Percentiles rank a stretch among this genome's conserved stretches.
Conservation (phyloP, 2,113 vertebrate genomes). For the Elgaria multicarinata region DNA sequence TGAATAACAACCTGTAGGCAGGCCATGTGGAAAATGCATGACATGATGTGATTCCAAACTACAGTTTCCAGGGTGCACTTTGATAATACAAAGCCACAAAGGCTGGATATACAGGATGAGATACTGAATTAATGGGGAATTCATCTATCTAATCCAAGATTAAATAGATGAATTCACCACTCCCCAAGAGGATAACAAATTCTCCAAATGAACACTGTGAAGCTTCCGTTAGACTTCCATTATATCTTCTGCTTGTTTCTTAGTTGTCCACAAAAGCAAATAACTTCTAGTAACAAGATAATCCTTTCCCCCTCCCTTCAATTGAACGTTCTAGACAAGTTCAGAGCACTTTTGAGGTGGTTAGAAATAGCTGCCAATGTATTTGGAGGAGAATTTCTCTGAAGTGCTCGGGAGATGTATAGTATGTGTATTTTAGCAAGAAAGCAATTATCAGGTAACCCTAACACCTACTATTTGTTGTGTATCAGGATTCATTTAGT, state of each 20-base stretch:
- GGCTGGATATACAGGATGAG: too few relatives aligned
- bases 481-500: slow-evolving; percentile 36
- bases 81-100: too few relatives aligned
- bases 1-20: too few relatives aligned
- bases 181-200: background rate
- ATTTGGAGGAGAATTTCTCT: background rate
- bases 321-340: background rate
- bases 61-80: too few relatives aligned
- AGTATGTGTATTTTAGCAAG: background rate
- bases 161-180: too few relatives aligned
- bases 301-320: background rate
- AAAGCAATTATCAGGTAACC: slow-evolving; percentile 38
- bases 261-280: slow-evolving; percentile 38
- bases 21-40: too few relatives aligned
- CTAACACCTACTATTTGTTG: slow-evolving; percentile 28
- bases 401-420: background rate
- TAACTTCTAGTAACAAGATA: background rate
- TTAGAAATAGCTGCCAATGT: background rate
- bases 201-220: background rate
- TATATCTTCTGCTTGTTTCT: slow-evolving; percentile 32
- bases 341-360: background rate
- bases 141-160: too few relatives aligned
- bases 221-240: slow-evolving; percentile 29
- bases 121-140: too few relatives aligned
- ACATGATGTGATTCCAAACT: too few relatives aligned